Percentiles rank a stretch among this genome's conserved stretches.
Conservation (phyloP, 53 echinoderm and acorn worm species). For the Actinopyga echinites region DNA sequence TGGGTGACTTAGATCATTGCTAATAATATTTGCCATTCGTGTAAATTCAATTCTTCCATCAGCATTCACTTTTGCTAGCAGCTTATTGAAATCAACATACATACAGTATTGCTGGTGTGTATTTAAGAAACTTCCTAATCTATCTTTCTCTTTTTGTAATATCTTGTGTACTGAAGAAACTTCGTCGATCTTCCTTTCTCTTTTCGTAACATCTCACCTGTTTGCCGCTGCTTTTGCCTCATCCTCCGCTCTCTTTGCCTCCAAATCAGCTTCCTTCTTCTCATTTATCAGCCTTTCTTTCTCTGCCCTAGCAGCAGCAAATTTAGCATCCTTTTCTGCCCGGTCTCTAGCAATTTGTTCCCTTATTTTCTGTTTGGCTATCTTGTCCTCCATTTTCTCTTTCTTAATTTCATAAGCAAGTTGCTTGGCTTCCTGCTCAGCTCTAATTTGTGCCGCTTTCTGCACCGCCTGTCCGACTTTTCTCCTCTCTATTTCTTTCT, state of each 20-base stretch:
- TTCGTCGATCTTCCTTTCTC: no score
- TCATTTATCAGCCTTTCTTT: conserved; percentile 49
- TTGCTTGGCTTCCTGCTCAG: conserved; percentile 59
- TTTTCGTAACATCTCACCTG: conserved; percentile 2
- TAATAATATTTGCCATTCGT: no score
- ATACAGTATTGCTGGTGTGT: no score
- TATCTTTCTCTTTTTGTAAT: no score
- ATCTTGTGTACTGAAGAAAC: no score
- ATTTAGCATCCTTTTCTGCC: conserved; percentile 77
- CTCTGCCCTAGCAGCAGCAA: conserved; percentile 56
- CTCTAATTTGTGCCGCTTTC: conserved; percentile 53
- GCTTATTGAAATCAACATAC: no score
- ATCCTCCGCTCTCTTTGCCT: conserved; percentile 13
- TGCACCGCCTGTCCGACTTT: conserved; percentile 74
- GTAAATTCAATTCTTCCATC: no score
- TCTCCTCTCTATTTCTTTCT: conserved; percentile 82
- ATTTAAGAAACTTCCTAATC: no score
- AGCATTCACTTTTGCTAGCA: no score
- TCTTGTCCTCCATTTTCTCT: conserved; percentile 68
- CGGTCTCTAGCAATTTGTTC: conserved; percentile 82
- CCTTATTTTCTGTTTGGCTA: conserved; percentile 76
- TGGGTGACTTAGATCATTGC: no score
- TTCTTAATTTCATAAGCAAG: conserved; percentile 66
- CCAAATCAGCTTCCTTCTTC: conserved; percentile 41
- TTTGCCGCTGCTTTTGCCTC: conserved; percentile 37